phyloP scores from a whole-genome alignment of 2,113 vertebrate genomes.

The Tetrao urogallus region DNA sequence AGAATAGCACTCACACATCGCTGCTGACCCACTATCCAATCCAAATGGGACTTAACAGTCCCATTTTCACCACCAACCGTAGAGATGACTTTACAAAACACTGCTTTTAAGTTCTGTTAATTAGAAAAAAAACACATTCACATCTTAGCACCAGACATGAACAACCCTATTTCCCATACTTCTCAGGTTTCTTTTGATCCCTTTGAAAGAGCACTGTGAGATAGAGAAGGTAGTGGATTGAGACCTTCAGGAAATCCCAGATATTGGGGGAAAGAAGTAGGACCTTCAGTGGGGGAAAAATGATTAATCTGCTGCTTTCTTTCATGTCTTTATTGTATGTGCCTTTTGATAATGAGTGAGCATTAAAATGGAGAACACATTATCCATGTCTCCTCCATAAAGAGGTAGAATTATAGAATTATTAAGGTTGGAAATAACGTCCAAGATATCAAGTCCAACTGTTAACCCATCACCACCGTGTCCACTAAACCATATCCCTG shows the following conservation, averaged over 20 bases:
- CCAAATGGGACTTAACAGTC: not conserved
- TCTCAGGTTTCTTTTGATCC: not conserved
- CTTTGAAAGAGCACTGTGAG: not conserved
- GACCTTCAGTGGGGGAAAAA: not conserved
- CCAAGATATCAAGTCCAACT: no score
- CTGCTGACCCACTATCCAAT: not conserved
- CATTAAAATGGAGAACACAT: not conserved
- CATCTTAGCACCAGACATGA: accelerated
- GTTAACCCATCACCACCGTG: no score
- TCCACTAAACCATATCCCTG: no score
- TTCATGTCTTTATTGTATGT: not conserved
- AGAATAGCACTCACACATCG: not conserved
- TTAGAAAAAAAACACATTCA: accelerated
- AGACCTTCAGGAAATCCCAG: not conserved
- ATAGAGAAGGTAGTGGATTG: not conserved
- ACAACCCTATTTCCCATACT: accelerated
- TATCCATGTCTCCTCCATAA: not conserved
- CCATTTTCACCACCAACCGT: not conserved
- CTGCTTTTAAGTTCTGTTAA: not conserved
- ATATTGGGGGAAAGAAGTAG: not conserved
- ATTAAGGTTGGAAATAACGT: no score
- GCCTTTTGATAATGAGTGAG: not conserved
- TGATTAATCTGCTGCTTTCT: not conserved
- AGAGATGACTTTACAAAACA: not conserved
- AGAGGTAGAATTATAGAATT: no score